Evolutionary conservation across 2,113 vertebrate species (phyloP).

Genomic region (Piliocolobus tephrosceles): DNA sequence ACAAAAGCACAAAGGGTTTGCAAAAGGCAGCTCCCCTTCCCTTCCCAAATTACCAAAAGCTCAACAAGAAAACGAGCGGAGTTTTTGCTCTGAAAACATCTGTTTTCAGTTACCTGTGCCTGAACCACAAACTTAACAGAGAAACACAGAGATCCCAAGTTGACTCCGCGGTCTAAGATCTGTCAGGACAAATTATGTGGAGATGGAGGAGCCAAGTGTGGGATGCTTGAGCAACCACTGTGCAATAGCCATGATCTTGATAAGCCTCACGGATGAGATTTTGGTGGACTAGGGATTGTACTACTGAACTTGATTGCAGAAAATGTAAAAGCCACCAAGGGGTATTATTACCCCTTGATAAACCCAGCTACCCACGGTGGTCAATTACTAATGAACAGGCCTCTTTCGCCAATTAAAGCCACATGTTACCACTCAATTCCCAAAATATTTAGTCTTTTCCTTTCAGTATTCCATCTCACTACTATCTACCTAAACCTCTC

Average conservation of each 20-base stretch:
- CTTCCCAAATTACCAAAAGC: conserved; percentile 22
- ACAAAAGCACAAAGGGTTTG: conserved; percentile 40
- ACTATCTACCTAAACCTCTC: neutral
- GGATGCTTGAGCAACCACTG: neutral
- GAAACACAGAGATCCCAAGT: neutral
- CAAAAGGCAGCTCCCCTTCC: neutral
- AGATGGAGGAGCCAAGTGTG: neutral
- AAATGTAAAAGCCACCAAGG: neutral
- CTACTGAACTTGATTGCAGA: neutral
- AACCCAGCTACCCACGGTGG: neutral
- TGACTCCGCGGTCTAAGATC: neutral
- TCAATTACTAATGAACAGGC: neutral
- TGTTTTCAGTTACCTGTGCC: conserved; percentile 74
- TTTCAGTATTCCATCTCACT: neutral
- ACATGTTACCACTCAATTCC: neutral
- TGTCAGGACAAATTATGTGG: neutral
- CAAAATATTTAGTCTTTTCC: neutral
- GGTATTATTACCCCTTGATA: neutral
- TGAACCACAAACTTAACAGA: conserved; percentile 25
- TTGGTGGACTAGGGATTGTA: neutral
- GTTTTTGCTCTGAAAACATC: conserved; percentile 59
- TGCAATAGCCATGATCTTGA: neutral
- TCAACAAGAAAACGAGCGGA: neutral
- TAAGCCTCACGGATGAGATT: neutral
- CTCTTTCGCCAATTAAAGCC: neutral